These are phyloP conservation scores for Pristionchus arcanus DNA, from an alignment of 2,888 invertebrate species.

Conservation along the genomic window DNA sequence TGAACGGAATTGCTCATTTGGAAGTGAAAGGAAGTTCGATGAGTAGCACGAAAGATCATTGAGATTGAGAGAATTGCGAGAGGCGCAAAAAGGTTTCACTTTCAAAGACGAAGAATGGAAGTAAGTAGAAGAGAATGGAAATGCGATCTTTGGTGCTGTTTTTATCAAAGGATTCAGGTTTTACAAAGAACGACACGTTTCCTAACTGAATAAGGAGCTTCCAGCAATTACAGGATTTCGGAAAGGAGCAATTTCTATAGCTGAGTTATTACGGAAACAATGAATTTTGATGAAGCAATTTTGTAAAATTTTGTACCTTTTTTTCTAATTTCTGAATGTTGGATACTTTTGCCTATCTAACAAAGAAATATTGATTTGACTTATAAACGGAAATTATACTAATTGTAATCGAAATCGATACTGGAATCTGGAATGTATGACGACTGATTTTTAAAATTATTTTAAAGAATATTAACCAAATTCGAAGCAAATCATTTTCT, in stretches of 20 bases:
- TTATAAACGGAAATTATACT: no score
- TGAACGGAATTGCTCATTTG: neutral
- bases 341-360: no score
- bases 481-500: no score
- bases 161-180: neutral
- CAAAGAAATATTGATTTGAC: no score
- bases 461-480: no score
- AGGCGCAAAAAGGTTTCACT: slow-evolving; percentile 33
- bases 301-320: no score
- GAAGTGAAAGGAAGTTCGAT: slow-evolving; percentile 21
- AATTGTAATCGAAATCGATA: no score
- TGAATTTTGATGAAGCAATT: no score
- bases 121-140: neutral
- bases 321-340: no score
- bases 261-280: neutral
- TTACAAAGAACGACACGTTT: neutral
- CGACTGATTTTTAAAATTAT: no score
- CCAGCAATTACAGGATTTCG: neutral
- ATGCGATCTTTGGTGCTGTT: neutral
- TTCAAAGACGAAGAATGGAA: neutral
- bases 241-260: no score
- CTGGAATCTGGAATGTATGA: no score
- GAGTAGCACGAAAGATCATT: slow-evolving; percentile 38
- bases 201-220: neutral
- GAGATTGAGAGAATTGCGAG: slow-evolving; percentile 19